These are phyloP conservation scores for Oxygymnocypris stewartii DNA, from an alignment of 2,113 vertebrate genomes.

Conservation along the genomic window DNA sequence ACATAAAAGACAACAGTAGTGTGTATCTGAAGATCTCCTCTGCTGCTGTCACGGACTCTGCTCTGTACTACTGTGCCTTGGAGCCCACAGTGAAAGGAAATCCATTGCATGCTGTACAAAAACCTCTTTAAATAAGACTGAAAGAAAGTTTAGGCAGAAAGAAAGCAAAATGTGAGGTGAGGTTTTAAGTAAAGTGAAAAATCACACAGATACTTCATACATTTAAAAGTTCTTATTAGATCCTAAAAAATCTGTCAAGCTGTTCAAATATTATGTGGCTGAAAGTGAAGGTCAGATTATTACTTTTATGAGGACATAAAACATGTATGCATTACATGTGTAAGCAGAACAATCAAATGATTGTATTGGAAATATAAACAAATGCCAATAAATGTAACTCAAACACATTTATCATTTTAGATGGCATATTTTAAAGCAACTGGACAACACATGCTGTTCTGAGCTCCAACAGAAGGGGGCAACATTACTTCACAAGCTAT, in stretches of 20 bases:
- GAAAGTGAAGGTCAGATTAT: not conserved
- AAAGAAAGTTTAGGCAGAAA: too few species aligned
- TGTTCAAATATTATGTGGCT: not conserved
- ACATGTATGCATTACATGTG: not conserved
- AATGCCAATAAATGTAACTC: not conserved
- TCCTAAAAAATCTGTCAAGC: too few species aligned
- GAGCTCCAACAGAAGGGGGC: not conserved
- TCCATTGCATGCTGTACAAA: not conserved
- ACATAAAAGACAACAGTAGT: constrained; percentile 14
- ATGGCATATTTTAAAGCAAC: not conserved
- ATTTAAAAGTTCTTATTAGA: too few species aligned
- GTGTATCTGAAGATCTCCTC: constrained; percentile 19
- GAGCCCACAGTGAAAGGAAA: constrained; percentile 1
- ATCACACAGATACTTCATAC: too few species aligned
- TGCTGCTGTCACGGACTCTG: constrained; percentile 17
- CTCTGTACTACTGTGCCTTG: constrained; percentile 14
- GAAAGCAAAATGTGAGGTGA: too few species aligned
- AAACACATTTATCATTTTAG: not conserved
- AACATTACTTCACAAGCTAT: not conserved
- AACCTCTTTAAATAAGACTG: not conserved
- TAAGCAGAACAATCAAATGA: not conserved
- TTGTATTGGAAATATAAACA: not conserved
- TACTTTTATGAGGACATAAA: too few species aligned
- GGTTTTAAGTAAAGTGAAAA: too few species aligned
- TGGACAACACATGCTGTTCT: not conserved